Conservation (phyloP, 2,113 vertebrate genomes). For the Lycocorax pyrrhopterus region DNA sequence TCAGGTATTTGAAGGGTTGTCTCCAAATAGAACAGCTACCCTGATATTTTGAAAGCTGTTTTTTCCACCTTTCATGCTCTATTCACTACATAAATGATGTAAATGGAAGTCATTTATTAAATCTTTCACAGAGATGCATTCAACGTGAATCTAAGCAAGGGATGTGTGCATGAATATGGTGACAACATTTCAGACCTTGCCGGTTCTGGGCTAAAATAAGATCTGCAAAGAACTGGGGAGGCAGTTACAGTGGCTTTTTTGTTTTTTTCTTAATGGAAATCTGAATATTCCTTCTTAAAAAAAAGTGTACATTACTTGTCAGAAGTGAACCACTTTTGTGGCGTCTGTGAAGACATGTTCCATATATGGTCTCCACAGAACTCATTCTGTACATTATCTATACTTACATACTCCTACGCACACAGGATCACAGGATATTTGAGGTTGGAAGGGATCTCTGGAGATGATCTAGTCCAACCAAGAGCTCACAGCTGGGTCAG, state of each 20-base stretch:
- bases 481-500: not conserved
- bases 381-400: not conserved
- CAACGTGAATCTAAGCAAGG: not conserved
- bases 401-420: not conserved
- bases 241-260: not conserved
- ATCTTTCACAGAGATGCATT: not conserved
- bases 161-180: not conserved
- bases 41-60: not conserved
- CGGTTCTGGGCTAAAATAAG: not conserved
- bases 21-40: slow-evolving; percentile 8
- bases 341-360: not conserved
- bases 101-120: slow-evolving; percentile 7
- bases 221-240: not conserved
- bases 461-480: not conserved
- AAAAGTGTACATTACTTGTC: not conserved
- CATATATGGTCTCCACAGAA: not conserved
- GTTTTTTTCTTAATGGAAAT: not conserved
- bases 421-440: not conserved
- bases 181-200: not conserved
- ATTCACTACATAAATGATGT: slow-evolving; percentile 4
- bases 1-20: slow-evolving; percentile 1
- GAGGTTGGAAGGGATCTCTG: not conserved
- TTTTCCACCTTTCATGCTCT: not conserved
- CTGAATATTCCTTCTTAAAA: not conserved
- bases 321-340: not conserved